Evolutionary conservation across 2,888 invertebrate species (phyloP).

Genomic region (Gymnosoma rotundatum): DNA sequence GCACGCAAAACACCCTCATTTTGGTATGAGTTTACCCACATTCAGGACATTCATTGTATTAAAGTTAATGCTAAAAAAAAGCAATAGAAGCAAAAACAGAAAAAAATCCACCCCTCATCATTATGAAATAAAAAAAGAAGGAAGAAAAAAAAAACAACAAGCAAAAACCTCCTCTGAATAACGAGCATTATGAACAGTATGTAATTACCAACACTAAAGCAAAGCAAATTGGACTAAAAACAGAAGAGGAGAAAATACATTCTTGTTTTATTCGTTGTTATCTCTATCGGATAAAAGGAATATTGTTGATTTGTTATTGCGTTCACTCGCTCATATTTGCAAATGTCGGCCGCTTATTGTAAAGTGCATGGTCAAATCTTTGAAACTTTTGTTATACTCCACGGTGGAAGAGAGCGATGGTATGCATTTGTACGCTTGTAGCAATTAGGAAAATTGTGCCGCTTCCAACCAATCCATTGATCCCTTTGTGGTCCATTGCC

Average conservation of each 20-base stretch:
- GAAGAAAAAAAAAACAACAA: slow-evolving; percentile 31
- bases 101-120: slow-evolving; percentile 70
- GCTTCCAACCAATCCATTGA: too few species aligned
- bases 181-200: slow-evolving; percentile 67
- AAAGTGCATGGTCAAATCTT: too few species aligned
- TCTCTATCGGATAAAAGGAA: slow-evolving; percentile 12
- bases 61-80: slow-evolving; percentile 51
- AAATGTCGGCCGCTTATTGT: background rate
- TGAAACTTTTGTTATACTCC: too few species aligned
- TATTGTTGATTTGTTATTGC: slow-evolving; percentile 20
- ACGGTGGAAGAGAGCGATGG: too few species aligned
- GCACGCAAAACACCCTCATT: slow-evolving; percentile 68
- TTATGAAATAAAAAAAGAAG: slow-evolving; percentile 37
- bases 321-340: background rate
- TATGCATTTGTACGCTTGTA: too few species aligned
- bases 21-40: slow-evolving; percentile 62
- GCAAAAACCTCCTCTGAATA: slow-evolving; percentile 60
- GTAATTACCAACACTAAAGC: slow-evolving; percentile 68
- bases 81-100: slow-evolving; percentile 42
- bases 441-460: too few species aligned
- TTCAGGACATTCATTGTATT: slow-evolving; percentile 61
- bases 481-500: too few species aligned
- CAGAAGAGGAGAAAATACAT: slow-evolving; percentile 38
- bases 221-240: slow-evolving; percentile 50
- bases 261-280: slow-evolving; percentile 12